Evolutionary conservation across 2,113 vertebrate species (phyloP).

Genomic region (Trichechus manatus): DNA sequence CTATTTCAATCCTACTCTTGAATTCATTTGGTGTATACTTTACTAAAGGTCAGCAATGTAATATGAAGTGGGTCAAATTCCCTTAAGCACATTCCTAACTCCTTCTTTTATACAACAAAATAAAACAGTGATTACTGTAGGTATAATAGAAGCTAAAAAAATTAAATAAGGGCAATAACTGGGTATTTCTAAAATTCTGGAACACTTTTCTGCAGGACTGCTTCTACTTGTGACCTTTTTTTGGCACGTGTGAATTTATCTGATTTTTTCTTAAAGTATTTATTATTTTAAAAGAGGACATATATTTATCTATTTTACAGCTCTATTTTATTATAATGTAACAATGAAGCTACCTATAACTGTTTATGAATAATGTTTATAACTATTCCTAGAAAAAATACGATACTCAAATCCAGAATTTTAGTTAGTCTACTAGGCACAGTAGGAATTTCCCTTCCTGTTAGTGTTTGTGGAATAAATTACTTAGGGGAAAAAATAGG

Average conservation of each 20-base stretch:
- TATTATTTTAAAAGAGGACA: conserved; percentile 45
- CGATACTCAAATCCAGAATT: not conserved
- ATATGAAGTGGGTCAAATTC: conserved; percentile 70
- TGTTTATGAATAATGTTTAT: not conserved
- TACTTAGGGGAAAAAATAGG: not conserved
- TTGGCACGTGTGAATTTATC: not conserved
- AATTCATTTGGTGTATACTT: conserved; percentile 56
- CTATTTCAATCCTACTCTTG: conserved; percentile 62
- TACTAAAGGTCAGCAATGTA: conserved; percentile 76
- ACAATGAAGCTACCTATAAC: not conserved
- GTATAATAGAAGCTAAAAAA: conserved; percentile 56
- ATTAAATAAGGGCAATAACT: conserved; percentile 52
- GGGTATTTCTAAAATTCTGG: conserved; percentile 45
- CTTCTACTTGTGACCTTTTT: conserved; percentile 23
- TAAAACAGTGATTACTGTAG: conserved; percentile 66
- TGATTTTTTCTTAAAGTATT: conserved; percentile 36
- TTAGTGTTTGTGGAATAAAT: not conserved
- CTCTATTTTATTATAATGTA: not conserved
- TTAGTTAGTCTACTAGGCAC: not conserved
- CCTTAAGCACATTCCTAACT: conserved; percentile 74
- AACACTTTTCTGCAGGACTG: not conserved
- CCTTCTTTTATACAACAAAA: conserved; percentile 71
- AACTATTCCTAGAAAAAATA: not conserved
- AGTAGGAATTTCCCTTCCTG: not conserved
- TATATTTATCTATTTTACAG: not conserved